Evolutionary conservation across 1,140 invertebrate species (phyloP).

Genomic region (Magallana gigas): DNA sequence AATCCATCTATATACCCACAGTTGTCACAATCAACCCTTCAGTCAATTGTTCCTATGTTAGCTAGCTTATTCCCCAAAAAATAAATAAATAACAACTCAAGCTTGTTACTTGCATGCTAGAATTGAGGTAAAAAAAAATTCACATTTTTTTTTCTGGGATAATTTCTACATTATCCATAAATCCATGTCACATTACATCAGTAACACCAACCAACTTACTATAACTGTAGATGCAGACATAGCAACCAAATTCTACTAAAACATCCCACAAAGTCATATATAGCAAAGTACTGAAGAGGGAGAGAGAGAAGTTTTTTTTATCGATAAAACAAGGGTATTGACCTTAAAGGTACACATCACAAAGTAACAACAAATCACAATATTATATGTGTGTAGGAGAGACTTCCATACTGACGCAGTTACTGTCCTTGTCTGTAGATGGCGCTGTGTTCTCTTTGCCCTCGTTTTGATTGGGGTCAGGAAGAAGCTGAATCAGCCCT

Average conservation of each 20-base stretch:
- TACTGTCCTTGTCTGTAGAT: constrained; percentile 31
- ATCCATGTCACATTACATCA: no score
- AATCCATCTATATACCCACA: background rate
- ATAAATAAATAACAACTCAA: no score
- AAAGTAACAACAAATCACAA: constrained; percentile 8
- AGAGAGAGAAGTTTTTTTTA: background rate
- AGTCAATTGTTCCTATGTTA: no score
- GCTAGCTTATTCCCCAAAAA: no score
- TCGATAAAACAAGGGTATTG: background rate
- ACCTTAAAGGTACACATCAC: constrained; percentile 4
- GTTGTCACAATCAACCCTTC: no score
- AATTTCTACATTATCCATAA: no score
- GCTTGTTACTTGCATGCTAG: no score
- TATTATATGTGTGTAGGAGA: constrained; percentile 26
- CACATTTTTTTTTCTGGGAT: no score
- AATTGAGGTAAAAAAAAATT: no score
- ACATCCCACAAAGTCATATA: background rate
- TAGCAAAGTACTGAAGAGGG: background rate
- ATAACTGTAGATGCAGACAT: no score
- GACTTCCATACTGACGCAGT: constrained; percentile 25
- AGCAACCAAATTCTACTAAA: background rate
- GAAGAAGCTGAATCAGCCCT: constrained; percentile 71
- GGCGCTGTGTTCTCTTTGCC: constrained; percentile 54
- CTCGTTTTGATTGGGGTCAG: constrained; percentile 73
- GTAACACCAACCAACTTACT: no score